phyloP scores from a whole-genome alignment of 2,113 vertebrate genomes.

The Tamias sibiricus region DNA sequence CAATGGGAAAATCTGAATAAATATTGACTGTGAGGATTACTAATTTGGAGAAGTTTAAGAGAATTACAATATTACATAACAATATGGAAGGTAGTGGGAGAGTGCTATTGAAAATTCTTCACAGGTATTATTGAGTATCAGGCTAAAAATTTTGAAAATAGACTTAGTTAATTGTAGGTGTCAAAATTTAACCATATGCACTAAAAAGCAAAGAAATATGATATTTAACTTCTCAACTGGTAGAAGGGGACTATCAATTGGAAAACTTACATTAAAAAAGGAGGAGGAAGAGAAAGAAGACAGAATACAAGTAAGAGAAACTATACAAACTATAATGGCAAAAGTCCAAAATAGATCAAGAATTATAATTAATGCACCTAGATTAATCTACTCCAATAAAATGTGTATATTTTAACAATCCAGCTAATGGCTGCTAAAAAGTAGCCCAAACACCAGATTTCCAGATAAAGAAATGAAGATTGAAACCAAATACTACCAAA shows the following conservation, averaged over 20 bases:
- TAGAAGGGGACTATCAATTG: not conserved
- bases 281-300: not conserved
- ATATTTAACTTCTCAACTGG: not conserved
- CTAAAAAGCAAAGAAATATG: not conserved
- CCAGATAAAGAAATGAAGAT: not conserved
- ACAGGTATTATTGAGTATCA: not conserved
- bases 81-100: not conserved
- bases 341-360: not conserved
- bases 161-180: not conserved
- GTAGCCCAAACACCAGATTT: not conserved
- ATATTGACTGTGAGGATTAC: not conserved
- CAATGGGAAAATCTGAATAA: not conserved
- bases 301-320: not conserved
- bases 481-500: not conserved
- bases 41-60: not conserved
- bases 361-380: not conserved
- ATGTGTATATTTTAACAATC: not conserved
- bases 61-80: constrained; percentile 6
- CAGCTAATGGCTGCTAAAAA: not conserved
- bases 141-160: not conserved
- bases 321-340: not conserved
- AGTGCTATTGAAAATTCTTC: not conserved
- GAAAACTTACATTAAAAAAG: not conserved
- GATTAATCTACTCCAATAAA: not conserved
- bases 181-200: not conserved